Evolutionary conservation across 2,888 invertebrate species (phyloP).

Genomic region (Ecdyonurus torrentis): DNA sequence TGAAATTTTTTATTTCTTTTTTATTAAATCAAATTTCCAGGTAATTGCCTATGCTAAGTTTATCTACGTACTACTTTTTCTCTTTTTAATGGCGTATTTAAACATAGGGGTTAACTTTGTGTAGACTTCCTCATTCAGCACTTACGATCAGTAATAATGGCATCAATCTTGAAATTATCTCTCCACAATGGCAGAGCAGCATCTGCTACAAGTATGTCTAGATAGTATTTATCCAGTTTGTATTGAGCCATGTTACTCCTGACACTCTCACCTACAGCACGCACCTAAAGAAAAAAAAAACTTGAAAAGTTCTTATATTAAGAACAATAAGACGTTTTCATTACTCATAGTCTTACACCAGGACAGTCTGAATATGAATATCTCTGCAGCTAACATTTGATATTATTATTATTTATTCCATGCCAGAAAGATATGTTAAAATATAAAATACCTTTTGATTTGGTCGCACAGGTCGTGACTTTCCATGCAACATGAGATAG

Average conservation of each 20-base stretch:
- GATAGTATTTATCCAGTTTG: conserved; percentile 49
- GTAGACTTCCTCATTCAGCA: too few relatives aligned
- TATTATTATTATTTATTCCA: too few relatives aligned
- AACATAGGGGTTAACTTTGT: too few relatives aligned
- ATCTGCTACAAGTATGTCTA: conserved; percentile 85
- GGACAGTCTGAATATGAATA: too few relatives aligned
- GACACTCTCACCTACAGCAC: conserved; percentile 63
- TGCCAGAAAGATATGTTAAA: too few relatives aligned
- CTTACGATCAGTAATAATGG: conserved; percentile 92
- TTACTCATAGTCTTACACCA: too few relatives aligned
- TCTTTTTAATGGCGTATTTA: too few relatives aligned
- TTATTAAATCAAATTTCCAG: not conserved
- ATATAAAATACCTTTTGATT: conserved; percentile 60
- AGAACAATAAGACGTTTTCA: too few relatives aligned
- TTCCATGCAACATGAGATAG: conserved; percentile 81
- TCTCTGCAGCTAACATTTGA: too few relatives aligned
- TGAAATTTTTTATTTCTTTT: too few relatives aligned
- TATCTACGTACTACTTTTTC: not conserved
- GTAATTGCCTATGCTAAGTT: too few relatives aligned
- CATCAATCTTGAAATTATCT: conserved; percentile 55
- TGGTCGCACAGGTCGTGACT: conserved; percentile 62
- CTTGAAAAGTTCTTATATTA: too few relatives aligned
- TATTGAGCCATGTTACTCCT: conserved; percentile 81
- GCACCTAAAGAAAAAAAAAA: conserved; percentile 19
- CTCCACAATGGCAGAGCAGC: conserved; percentile 72